A percentile compares a stretch with the other conserved stretches of the same genome.
phyloP scores from a whole-genome alignment of 2,797 vertebrate genomes.

The Carapus acus region DNA sequence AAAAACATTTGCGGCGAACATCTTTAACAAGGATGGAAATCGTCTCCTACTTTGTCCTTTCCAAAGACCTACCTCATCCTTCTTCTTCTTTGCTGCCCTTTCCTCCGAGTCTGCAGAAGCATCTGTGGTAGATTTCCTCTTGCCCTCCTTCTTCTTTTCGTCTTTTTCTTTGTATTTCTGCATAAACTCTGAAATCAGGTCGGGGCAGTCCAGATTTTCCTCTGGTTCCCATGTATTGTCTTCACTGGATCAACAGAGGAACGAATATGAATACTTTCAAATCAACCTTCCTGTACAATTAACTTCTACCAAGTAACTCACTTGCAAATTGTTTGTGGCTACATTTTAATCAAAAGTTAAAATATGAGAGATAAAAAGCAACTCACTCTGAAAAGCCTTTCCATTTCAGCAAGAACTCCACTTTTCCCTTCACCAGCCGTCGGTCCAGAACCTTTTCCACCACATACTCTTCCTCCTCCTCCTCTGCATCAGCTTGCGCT shows the following conservation, averaged over 20 bases:
- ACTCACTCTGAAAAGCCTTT: slow-evolving; percentile 96
- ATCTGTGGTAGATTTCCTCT: slow-evolving; percentile 79
- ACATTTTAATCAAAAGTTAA: not conserved
- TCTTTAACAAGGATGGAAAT: no score
- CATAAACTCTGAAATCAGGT: slow-evolving; percentile 93
- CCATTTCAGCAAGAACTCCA: slow-evolving; percentile 95
- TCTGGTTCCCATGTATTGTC: slow-evolving; percentile 98
- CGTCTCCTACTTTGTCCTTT: no score
- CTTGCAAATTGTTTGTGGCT: no score
- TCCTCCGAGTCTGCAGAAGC: slow-evolving; percentile 82
- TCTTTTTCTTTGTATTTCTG: slow-evolving; percentile 88
- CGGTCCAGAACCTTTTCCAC: slow-evolving; percentile 95
- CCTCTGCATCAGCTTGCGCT: slow-evolving; percentile 69
- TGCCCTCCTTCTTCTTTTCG: slow-evolving; percentile 80
- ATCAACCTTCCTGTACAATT: no score
- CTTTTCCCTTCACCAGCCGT: slow-evolving; percentile 86
- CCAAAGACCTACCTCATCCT: slow-evolving; percentile 80
- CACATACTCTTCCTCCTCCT: slow-evolving; percentile 96
- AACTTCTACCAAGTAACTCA: no score
- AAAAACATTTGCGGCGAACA: no score
- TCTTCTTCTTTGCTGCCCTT: slow-evolving; percentile 89
- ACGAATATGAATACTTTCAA: not conserved
- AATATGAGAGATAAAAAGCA: not conserved
- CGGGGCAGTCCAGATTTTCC: slow-evolving; percentile 95
- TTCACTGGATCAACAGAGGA: slow-evolving; percentile 69